Evolutionary conservation across 1,140 invertebrate species (phyloP), one percentile per base, ranked within the genome.

Genomic region (Physella acuta): DNA sequence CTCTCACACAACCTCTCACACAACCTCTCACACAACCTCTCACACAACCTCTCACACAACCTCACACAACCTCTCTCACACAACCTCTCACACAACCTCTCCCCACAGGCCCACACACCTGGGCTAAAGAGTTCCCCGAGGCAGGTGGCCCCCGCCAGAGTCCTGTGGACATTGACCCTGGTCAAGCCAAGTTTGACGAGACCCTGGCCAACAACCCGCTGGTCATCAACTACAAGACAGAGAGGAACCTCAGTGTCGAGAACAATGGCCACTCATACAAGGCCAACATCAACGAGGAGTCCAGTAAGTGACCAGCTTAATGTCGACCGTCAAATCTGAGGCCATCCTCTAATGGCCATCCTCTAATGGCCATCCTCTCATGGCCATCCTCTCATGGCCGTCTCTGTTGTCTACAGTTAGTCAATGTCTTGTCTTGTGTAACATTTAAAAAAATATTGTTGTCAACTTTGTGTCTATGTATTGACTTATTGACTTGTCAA

Each of bases 111-210:
- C 82, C 82, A 0, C 58, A 72, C 17, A 78, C 75, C 8, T 84
- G 82, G 82, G 34, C 64, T n/a, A 68, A 72, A 20, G 53, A 67
- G 14, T 83, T 75, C 68, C 81, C 81, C 0, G 60, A 76, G 36
- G 81, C 79, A 0, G 75, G 65, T 1, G 82, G 81, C 2, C 71
- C 67, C 0, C 64, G 74, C 14, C 83, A 85, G 70, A 81, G 79
- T 17, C 83, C 83, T 16, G 75, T 85, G 16, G 79, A 84, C 70
- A 83, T 85, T 64, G 70, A 75, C 49, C 59, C 74, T 28, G 36
- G 36, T 4, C 62, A 63, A 16, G 76, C 76, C 36, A 64, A 67
- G 14, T 59, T 39, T 1, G 77, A 82, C 53, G 64, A 58, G 0
- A 71, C 33, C 39, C 66, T 76, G 0, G 30, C 44, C 3, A 67